A percentile compares a stretch with the other conserved stretches of the same genome.
Evolutionary conservation across 2,797 vertebrate genomes (phyloP).

Genomic region (Hippopotamyrus pictus): DNA sequence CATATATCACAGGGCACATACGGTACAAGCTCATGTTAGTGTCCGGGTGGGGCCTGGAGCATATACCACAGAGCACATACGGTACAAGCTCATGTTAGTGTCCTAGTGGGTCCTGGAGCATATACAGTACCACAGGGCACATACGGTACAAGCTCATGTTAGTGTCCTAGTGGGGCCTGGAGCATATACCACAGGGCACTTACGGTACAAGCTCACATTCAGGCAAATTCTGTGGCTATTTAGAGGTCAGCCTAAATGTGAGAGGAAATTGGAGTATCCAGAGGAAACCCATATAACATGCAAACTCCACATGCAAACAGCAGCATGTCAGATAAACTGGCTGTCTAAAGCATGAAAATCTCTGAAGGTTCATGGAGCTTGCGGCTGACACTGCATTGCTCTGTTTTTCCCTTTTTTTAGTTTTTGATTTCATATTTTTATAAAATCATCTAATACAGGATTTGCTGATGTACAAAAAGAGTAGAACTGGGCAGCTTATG

Average conservation of each 20-base stretch:
- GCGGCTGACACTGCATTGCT: neutral
- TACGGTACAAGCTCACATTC: neutral
- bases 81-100: neutral
- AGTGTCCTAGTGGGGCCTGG: neutral
- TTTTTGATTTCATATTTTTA: neutral
- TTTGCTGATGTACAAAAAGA: neutral
- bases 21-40: neutral
- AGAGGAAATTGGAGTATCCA: neutral
- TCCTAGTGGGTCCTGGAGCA: no score
- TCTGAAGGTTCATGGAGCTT: neutral
- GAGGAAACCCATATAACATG: neutral
- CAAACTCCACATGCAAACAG: neutral
- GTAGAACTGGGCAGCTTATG: constrained; percentile 1
- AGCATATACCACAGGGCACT: no score
- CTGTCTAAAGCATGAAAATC: neutral
- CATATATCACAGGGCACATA: neutral
- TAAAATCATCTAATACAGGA: constrained; percentile 6
- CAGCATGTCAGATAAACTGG: neutral
- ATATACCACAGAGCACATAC: no score
- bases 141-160: neutral
- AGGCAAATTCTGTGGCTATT: neutral
- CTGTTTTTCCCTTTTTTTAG: neutral
- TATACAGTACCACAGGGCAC: no score
- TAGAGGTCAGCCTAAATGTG: neutral
- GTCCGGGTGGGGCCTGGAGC: no score